Conservation (phyloP, 2,888 invertebrate species). For the Eudemis profundana region DNA sequence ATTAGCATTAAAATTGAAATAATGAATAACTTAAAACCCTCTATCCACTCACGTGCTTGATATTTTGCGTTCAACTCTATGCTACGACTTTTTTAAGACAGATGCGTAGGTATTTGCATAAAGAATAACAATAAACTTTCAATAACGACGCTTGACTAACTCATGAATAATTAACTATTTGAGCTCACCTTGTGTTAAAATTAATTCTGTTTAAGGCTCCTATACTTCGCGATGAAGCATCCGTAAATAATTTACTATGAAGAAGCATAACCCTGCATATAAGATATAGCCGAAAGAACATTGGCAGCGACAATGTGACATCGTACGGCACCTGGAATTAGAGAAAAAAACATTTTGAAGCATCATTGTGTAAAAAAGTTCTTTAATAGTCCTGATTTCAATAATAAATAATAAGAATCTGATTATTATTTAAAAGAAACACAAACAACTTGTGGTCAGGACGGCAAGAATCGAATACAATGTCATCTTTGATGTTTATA, state of each 20-base stretch:
- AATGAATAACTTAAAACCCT: neutral
- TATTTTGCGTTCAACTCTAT: too few relatives aligned
- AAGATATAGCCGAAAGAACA: constrained; percentile 99
- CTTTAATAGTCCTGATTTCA: neutral
- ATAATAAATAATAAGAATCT: neutral
- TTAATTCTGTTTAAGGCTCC: constrained; percentile 99
- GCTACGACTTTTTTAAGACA: too few relatives aligned
- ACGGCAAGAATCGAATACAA: too few relatives aligned
- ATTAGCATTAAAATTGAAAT: constrained; percentile 1
- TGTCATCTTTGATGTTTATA: too few relatives aligned
- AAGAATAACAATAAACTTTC: too few relatives aligned
- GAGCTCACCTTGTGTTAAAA: constrained; percentile 97
- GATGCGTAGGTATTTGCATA: too few relatives aligned
- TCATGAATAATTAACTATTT: neutral
- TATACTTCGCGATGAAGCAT: constrained; percentile 99
- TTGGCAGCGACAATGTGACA: constrained; percentile 98
- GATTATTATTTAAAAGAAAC: too few relatives aligned
- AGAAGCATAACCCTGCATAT: constrained; percentile 99
- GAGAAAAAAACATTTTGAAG: constrained; percentile 44
- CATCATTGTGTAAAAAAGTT: neutral
- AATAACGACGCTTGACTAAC: neutral
- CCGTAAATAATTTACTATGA: constrained; percentile 99
- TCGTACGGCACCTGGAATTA: constrained; percentile 93
- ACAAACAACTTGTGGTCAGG: too few relatives aligned
- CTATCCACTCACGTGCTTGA: too few relatives aligned